Evolutionary conservation across 2,797 vertebrate genomes (phyloP).

Genomic region (Anguilla megastoma): DNA sequence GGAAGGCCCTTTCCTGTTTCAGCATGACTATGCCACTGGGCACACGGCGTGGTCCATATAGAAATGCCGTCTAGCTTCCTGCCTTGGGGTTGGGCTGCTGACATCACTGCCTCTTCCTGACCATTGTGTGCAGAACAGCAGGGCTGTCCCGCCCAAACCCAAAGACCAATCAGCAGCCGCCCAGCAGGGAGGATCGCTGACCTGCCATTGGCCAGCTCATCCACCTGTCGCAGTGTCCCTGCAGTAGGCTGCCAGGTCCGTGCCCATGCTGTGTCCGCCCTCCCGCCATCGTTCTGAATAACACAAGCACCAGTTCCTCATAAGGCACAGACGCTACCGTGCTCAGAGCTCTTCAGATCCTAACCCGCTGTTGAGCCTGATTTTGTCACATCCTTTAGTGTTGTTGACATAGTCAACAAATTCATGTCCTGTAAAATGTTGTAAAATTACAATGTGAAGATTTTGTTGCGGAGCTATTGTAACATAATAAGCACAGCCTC

Average conservation of each 20-base stretch:
- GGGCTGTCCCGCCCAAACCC: background rate
- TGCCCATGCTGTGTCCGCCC: background rate
- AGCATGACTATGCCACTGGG: no score
- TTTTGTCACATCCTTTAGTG: background rate
- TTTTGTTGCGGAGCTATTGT: background rate
- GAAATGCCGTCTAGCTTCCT: slow-evolving; percentile 1
- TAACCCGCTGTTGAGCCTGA: background rate
- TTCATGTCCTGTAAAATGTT: background rate
- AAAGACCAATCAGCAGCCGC: slow-evolving; percentile 6
- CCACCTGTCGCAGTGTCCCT: slow-evolving; percentile 20
- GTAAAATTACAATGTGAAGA: background rate
- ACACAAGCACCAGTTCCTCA: background rate
- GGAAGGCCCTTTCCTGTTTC: no score
- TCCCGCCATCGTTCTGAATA: background rate
- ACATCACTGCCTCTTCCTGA: background rate
- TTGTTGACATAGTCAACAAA: background rate
- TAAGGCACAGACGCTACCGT: background rate
- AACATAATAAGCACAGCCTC: background rate
- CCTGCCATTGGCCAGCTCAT: slow-evolving; percentile 4
- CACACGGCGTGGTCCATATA: no score
- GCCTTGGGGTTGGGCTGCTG: background rate
- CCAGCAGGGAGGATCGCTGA: background rate
- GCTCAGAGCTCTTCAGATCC: background rate
- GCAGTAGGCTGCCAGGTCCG: background rate
- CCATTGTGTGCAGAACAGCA: background rate